Evolutionary conservation across 2,113 vertebrate genomes (phyloP).

Genomic region (Bos indicus): DNA sequence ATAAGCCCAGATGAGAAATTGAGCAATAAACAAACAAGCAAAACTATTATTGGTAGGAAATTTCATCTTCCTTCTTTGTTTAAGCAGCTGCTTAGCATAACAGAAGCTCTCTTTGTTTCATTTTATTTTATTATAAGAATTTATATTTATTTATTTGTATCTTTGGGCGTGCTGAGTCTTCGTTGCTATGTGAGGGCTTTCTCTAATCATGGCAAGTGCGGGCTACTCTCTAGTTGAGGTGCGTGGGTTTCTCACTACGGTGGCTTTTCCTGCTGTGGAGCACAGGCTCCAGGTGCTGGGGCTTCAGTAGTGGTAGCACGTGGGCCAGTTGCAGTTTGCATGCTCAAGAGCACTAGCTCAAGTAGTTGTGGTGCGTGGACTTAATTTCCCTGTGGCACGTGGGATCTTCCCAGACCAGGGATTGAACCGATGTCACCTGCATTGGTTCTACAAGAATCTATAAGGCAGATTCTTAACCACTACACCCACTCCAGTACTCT

Average conservation of each 20-base stretch:
- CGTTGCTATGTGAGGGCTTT: background rate
- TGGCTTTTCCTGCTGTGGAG: background rate
- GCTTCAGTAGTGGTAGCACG: background rate
- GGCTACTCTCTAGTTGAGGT: background rate
- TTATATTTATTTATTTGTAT: background rate
- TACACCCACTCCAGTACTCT: background rate
- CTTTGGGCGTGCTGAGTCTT: background rate
- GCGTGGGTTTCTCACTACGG: fast-evolving
- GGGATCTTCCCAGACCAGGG: background rate
- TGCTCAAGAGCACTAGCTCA: background rate
- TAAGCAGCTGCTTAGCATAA: constrained; percentile 17
- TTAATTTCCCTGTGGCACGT: background rate
- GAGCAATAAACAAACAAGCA: background rate
- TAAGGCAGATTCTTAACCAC: background rate
- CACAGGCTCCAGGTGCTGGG: background rate
- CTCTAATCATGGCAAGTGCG: background rate
- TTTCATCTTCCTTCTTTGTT: constrained; percentile 30
- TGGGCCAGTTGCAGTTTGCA: background rate
- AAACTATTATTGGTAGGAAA: constrained; percentile 7
- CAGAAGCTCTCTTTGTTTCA: background rate
- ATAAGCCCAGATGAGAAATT: background rate
- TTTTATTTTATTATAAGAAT: background rate
- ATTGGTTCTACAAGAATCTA: background rate
- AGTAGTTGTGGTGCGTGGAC: fast-evolving
- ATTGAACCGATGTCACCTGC: background rate